Evolutionary conservation across 2,888 invertebrate species (phyloP), one percentile per base, ranked within the genome.

Genomic region (Spatulosminthurus flaviceps): DNA sequence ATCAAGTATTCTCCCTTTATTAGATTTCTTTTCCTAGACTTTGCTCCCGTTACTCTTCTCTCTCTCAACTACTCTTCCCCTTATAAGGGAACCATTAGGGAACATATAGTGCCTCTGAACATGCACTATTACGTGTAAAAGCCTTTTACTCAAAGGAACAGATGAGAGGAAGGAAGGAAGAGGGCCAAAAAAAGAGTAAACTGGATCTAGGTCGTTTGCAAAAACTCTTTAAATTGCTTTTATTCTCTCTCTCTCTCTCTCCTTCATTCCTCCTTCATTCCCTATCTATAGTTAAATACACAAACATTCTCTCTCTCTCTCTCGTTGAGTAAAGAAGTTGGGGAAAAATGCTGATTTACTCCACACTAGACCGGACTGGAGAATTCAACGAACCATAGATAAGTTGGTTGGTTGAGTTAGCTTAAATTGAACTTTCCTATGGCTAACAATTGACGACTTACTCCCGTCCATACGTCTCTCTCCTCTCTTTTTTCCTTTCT

Each of bases 371-470:
- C n/a, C n/a, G 70, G 41, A 70, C 34, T 19, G 70, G 22, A 41
- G 21, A 26, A 76, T 16, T 11, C 76, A 76, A 76, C 76, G 76
- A 76, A 76, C 76, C 76, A 51, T 22, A 43, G 76, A 76, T 76
- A 76, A 76, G 76, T 76, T 76, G 42, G 76, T 76, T 76, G 43
- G 22, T 19, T 26, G 69, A 76, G 76, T 64, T 24, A 64, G 64
- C 64, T 64, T 22, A 64, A 64, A 64, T 64, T 64, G 64, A 64
- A 64, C 64, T 64, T 64, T 64, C 24, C 24, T 24, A 64, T 4
- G 51, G 51, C 51, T 51, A 51, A 51, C 51, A 51, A 51, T 51
- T 51, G 51, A 51, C 51, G 51, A 51, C 19, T 51, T 51, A 19
- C 51, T 51, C 16, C 51, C n/a, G n/a, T n/a, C n/a, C n/a, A n/a